Percentiles rank a stretch among this genome's conserved stretches.
Evolutionary conservation across 2,797 vertebrate species (phyloP).

Genomic region (Rhinatrema bivittatum): DNA sequence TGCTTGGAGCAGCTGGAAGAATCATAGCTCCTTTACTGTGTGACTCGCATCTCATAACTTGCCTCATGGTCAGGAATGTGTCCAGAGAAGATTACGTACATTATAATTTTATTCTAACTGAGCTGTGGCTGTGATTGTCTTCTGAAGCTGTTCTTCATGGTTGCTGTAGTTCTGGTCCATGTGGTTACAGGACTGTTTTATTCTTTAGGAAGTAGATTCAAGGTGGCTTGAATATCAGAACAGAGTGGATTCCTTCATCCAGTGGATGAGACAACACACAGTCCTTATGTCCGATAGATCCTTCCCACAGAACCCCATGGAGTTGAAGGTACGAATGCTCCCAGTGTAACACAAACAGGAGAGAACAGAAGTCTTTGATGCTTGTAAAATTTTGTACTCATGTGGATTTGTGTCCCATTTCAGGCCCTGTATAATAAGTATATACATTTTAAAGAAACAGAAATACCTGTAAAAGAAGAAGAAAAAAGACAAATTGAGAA

Average conservation of each 20-base stretch:
- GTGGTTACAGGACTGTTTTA: no score
- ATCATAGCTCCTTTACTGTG: no score
- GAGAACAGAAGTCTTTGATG: not conserved
- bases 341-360: no score
- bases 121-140: accelerated
- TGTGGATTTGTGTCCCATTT: slow-evolving; percentile 5
- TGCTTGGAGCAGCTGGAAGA: no score
- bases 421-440: slow-evolving; percentile 99
- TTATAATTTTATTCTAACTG: not conserved
- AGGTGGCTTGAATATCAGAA: slow-evolving; percentile 91
- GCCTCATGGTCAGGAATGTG: accelerated
- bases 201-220: slow-evolving; percentile 81
- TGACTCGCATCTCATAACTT: no score
- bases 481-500: slow-evolving; percentile 84
- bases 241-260: slow-evolving; percentile 79
- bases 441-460: slow-evolving; percentile 96
- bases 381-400: slow-evolving; percentile 14
- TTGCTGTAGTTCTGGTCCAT: not conserved
- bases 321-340: slow-evolving; percentile 90
- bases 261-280: slow-evolving; percentile 91
- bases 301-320: slow-evolving; percentile 93
- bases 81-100: not conserved
- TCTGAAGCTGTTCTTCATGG: not conserved
- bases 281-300: slow-evolving; percentile 88
- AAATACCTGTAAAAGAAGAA: slow-evolving; percentile 81